Conservation (phyloP, 2,797 vertebrate genomes). For the Petrocephalus schoutedeni region DNA sequence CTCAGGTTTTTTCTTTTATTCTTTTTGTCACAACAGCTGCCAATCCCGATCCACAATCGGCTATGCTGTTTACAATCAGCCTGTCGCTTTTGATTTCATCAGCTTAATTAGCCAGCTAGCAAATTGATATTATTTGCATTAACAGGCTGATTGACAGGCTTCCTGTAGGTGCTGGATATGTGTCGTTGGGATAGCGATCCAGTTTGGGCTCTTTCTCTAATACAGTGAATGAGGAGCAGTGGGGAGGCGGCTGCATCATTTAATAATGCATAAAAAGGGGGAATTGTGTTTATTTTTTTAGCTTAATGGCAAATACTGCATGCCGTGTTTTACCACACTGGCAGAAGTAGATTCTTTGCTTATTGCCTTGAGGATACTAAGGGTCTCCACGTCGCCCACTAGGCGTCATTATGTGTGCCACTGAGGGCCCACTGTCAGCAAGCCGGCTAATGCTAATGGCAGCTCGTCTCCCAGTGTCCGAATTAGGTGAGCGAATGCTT, state of each 20-base stretch:
- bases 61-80: background rate
- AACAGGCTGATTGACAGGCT: background rate
- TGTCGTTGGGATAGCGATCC: background rate
- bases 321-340: background rate
- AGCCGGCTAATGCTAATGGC: background rate
- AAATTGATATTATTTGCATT: background rate
- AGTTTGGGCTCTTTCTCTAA: background rate
- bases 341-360: background rate
- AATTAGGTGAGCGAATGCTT: slow-evolving; percentile 38
- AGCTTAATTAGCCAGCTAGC: slow-evolving; percentile 2
- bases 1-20: background rate
- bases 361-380: background rate
- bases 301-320: too few species aligned
- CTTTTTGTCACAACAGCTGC: background rate
- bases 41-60: background rate
- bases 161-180: background rate
- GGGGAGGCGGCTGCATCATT: background rate
- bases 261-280: background rate
- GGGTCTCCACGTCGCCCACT: background rate
- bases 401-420: background rate
- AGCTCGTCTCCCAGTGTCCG: background rate
- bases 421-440: background rate
- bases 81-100: background rate
- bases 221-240: background rate
- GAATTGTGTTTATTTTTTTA: background rate